phyloP scores from a whole-genome alignment of 2,888 invertebrate genomes.

The Synergus itoensis region DNA sequence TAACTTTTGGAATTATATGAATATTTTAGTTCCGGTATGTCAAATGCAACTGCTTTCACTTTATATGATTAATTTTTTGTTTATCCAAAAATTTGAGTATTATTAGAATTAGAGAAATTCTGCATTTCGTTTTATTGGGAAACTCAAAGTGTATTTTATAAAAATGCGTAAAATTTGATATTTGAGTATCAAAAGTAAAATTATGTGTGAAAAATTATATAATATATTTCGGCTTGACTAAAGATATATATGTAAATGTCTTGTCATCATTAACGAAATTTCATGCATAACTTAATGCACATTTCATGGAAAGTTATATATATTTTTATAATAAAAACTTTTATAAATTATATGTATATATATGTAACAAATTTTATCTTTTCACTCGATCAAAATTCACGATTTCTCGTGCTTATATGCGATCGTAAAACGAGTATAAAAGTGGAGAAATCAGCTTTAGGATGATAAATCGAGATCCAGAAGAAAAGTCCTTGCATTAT shows the following conservation, averaged over 20 bases:
- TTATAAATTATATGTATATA: neutral
- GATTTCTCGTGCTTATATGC: conserved; percentile 36
- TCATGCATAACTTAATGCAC: neutral
- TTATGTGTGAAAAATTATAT: too few species aligned
- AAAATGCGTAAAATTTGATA: too few species aligned
- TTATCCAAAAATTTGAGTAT: neutral
- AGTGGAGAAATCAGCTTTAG: conserved; percentile 35
- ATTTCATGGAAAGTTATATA: neutral
- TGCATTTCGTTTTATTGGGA: too few species aligned
- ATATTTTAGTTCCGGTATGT: neutral
- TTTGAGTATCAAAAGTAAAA: too few species aligned
- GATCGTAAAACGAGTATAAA: conserved; percentile 41
- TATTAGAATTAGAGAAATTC: neutral
- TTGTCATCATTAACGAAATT: neutral
- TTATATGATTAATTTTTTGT: neutral
- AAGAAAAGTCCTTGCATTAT: conserved; percentile 20
- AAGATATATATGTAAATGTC: neutral
- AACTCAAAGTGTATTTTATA: too few species aligned
- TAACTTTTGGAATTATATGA: neutral
- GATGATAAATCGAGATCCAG: conserved; percentile 6
- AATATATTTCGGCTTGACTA: too few species aligned
- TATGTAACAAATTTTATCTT: conserved; percentile 13
- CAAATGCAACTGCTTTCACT: neutral
- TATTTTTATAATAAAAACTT: neutral
- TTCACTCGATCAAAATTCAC: conserved; percentile 39